phyloP scores from a whole-genome alignment of 2,888 invertebrate genomes.

The Seladonia tumulorum region DNA sequence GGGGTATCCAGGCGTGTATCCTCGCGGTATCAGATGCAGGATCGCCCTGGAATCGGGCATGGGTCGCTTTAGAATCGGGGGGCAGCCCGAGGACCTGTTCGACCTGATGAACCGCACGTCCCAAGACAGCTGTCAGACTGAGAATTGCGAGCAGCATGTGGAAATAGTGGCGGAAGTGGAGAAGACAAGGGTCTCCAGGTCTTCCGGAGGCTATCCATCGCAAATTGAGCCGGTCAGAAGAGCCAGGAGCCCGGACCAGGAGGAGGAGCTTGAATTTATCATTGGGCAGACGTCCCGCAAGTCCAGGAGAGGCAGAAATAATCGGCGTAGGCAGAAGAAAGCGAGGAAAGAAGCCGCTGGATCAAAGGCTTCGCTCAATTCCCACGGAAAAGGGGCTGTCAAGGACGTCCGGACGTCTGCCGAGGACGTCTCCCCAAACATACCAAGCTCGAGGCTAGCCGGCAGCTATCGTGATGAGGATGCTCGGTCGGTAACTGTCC shows the following conservation, averaged over 20 bases:
- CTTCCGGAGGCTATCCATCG: conserved; percentile 15
- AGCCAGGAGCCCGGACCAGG: conserved; percentile 59
- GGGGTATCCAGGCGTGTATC: conserved; percentile 78
- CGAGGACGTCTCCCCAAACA: conserved; percentile 24
- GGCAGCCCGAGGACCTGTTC: conserved; percentile 75
- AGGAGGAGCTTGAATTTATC: conserved; percentile 75
- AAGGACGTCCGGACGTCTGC: conserved; percentile 40
- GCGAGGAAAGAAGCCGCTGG: conserved; percentile 47
- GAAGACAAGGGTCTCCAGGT: conserved; percentile 42
- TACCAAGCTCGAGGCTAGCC: conserved; percentile 30
- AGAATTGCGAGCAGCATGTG: conserved; percentile 77
- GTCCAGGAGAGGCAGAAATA: conserved; percentile 51
- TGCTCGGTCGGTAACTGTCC: conserved; percentile 42
- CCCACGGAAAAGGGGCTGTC: conserved; percentile 31
- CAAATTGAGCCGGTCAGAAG: background rate
- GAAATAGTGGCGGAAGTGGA: conserved; percentile 56
- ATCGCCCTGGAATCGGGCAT: conserved; percentile 74
- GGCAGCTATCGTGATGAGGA: conserved; percentile 52
- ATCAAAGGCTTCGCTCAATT: conserved; percentile 51
- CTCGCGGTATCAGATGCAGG: conserved; percentile 76
- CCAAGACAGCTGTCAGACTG: conserved; percentile 76
- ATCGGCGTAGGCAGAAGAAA: conserved; percentile 56
- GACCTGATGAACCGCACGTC: conserved; percentile 79
- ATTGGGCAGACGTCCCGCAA: conserved; percentile 70
- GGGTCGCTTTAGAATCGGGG: conserved; percentile 78